Evolutionary conservation across 2,113 vertebrate species (phyloP).

Genomic region (Corydoras maculifer): DNA sequence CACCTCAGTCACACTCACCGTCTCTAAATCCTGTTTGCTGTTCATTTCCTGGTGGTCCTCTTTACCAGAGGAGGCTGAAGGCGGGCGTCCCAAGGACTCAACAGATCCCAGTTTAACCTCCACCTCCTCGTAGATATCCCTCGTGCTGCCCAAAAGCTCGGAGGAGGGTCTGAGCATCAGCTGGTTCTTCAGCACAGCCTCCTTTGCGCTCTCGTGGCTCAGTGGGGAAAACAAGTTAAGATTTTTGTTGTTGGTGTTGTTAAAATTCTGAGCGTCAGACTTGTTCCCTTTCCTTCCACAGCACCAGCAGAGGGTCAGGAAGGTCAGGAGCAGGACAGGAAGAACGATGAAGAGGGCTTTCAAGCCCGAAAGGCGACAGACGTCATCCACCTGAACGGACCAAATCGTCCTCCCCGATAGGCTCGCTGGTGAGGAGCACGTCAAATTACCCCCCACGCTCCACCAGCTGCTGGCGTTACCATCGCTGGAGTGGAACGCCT

Average conservation of each 20-base stretch:
- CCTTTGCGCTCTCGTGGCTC: constrained; percentile 32
- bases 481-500: constrained; percentile 42
- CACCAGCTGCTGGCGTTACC: constrained; percentile 46
- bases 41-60: constrained; percentile 35
- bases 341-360: constrained; percentile 76
- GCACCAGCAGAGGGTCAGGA: constrained; percentile 70
- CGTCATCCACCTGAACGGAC: constrained; percentile 52
- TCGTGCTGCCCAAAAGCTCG: constrained; percentile 61
- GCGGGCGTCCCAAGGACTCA: constrained; percentile 52
- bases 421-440: constrained; percentile 61
- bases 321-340: constrained; percentile 63
- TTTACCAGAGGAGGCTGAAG: constrained; percentile 23
- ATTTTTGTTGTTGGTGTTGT: constrained; percentile 51
- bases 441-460: constrained; percentile 53
- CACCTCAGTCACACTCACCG: constrained; percentile 75
- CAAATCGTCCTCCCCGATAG: constrained; percentile 49
- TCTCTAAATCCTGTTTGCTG: constrained; percentile 65
- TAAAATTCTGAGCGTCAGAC: constrained; percentile 53
- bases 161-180: constrained; percentile 60
- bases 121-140: constrained; percentile 79
- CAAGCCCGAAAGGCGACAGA: constrained; percentile 64
- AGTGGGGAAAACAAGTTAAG: not conserved
- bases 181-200: constrained; percentile 65
- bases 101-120: constrained; percentile 69
- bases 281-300: constrained; percentile 67